Evolutionary conservation across 2,888 invertebrate genomes (phyloP).

Genomic region (Aleiodes testaceus): DNA sequence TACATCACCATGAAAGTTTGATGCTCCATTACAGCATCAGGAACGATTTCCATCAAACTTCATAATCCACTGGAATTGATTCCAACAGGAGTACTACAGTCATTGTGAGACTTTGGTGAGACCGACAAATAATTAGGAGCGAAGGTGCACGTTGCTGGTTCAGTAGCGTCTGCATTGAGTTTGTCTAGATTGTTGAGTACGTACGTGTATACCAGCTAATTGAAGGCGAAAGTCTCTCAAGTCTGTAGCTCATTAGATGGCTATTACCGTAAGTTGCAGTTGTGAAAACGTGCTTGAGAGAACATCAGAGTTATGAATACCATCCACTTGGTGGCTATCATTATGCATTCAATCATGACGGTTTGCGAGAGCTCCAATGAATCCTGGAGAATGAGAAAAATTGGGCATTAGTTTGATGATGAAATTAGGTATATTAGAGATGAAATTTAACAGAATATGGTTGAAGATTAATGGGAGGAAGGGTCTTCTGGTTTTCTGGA

Average conservation of each 20-base stretch:
- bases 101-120: conserved; percentile 15
- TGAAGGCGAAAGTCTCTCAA: conserved; percentile 34
- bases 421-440: conserved; percentile 1
- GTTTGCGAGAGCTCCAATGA: neutral
- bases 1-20: no score
- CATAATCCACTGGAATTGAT: no score
- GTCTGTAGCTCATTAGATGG: conserved; percentile 54
- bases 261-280: conserved; percentile 49
- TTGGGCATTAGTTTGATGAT: neutral
- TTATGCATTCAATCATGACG: neutral
- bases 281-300: conserved; percentile 15
- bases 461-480: conserved; percentile 21
- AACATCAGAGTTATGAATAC: conserved; percentile 4
- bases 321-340: neutral
- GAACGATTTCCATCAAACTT: no score
- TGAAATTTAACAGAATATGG: conserved; percentile 15
- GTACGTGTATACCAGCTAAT: conserved; percentile 13
- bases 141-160: conserved; percentile 1
- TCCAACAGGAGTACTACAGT: no score
- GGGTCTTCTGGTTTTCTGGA: neutral
- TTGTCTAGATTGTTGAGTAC: conserved; percentile 9
- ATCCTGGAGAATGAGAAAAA: conserved; percentile 6
- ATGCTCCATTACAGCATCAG: no score
- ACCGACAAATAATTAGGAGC: conserved; percentile 13
- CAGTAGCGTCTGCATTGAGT: conserved; percentile 15